phyloP scores from a whole-genome alignment of 2,888 invertebrate genomes.

The Adelognathus sp. region DNA sequence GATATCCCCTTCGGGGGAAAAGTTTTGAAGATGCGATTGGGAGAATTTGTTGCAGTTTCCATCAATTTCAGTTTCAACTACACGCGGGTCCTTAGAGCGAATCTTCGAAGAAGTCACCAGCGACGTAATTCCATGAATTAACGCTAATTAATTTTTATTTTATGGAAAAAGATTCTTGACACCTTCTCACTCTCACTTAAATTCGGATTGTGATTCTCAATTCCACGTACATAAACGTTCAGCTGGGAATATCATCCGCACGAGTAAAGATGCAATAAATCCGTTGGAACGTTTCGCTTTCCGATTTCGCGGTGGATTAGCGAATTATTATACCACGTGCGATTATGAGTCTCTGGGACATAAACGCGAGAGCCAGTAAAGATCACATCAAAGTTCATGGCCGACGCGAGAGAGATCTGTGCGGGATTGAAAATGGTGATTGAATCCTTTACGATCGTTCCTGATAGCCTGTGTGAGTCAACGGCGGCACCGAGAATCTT shows the following conservation, averaged over 20 bases:
- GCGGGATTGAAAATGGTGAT: conserved; percentile 4
- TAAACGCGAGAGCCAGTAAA: not conserved
- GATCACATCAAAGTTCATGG: not conserved
- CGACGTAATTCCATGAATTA: too few species aligned
- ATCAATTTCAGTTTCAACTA: too few species aligned
- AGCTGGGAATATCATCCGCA: not conserved
- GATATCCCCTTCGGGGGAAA: too few species aligned
- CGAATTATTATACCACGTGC: not conserved
- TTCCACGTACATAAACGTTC: not conserved
- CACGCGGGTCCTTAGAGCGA: too few species aligned
- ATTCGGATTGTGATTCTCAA: not conserved
- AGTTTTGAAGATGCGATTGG: too few species aligned
- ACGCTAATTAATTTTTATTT: too few species aligned
- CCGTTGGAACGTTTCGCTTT: not conserved
- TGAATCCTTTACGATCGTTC: not conserved
- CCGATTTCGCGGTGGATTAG: not conserved
- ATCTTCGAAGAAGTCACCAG: too few species aligned
- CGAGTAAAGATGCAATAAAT: not conserved
- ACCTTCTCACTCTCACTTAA: not conserved
- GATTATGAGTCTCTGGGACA: not conserved
- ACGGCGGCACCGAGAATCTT: not conserved
- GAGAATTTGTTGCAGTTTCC: too few species aligned
- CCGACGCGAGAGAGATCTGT: not conserved
- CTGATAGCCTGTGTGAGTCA: not conserved
- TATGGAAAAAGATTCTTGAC: too few species aligned